Base-by-base conservation (phyloP, 2,888 invertebrate genomes). In the Metalampra italica region DNA sequence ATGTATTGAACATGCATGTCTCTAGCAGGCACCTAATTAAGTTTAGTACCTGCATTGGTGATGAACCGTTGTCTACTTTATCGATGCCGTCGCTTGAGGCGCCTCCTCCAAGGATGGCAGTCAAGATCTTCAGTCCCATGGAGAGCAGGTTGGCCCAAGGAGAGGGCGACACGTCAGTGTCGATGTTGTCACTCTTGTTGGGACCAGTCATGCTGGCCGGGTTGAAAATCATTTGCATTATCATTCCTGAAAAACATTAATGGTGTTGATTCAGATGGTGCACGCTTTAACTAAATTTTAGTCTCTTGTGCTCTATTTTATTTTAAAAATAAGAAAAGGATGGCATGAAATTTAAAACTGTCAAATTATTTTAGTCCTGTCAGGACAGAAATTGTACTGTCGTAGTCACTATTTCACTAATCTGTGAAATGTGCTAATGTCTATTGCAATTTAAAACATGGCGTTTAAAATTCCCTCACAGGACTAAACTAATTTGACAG, bases 121-220 rank as follows among this genome's bases (percentile, higher is more conserved):
- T 95, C 55, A 97, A 91, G 68, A 97, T 94, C 82, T 96, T 95
- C 49, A 97, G 91, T 45, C 97, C 97, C 76, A 97, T 94, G 7
- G 96, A 93, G 45, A 97, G 90, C 22, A 97, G 90, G 82, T 96
- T 96, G 41, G 96, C 94, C 97, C 97, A 97, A 14, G 96, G 96
- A 14, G 96, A 96, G 34, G 94, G 90, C 0, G 94, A 91, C 8
- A 91, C 91, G 92, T 92, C 93, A 52, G 93, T 91, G 68, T 95
- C 94, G 32, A 93, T 76, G 70, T 90, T 92, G 72, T 96, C 96
- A 51, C 96, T 96, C 82, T 96, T 96, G 72, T 93, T 95, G 30
- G 96, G 95, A 53, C 95, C 94, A 12, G 70, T 94, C 13, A 69
- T 90, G 43, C 82, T 81, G 36, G 91, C 92, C 45, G 86, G 83